A percentile compares a stretch with the other conserved stretches of the same genome.
These are phyloP conservation scores for Numenius arquata DNA, from an alignment of 2,113 vertebrate species.

Conservation along the genomic window DNA sequence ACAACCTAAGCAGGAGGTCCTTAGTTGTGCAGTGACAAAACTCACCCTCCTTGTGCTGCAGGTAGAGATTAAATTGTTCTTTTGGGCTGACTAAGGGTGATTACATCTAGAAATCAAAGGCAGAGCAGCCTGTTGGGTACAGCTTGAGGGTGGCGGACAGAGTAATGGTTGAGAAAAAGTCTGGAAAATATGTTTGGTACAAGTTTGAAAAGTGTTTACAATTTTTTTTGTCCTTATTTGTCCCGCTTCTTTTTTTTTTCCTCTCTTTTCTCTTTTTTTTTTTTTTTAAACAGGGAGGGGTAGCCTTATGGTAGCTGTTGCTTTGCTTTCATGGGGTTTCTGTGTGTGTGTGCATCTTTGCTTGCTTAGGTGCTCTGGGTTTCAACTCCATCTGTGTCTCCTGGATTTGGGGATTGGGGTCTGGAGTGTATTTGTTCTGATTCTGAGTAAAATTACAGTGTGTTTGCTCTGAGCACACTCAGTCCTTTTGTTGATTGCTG, in stretches of 20 bases:
- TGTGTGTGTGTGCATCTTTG: neutral
- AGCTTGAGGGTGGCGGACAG: neutral
- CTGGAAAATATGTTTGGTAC: neutral
- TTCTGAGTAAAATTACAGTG: neutral
- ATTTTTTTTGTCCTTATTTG: neutral
- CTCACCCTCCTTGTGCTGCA: neutral
- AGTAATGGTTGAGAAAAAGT: neutral
- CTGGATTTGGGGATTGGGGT: neutral
- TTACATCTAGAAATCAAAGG: neutral
- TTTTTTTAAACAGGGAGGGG: neutral
- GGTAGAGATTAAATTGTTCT: neutral
- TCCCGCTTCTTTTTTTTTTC: neutral
- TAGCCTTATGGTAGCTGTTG: neutral
- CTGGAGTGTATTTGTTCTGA: conserved; percentile 1
- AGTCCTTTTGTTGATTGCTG: neutral
- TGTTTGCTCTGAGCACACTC: neutral
- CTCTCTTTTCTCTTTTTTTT: neutral
- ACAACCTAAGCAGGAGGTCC: neutral
- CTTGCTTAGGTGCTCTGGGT: neutral
- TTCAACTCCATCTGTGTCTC: neutral
- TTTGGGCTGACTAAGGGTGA: neutral
- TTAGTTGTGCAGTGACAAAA: neutral
- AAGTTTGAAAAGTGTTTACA: neutral
- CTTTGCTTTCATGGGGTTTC: neutral
- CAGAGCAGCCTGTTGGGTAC: neutral